Percentiles rank a stretch among this genome's conserved stretches.
Evolutionary conservation across 1,140 invertebrate species (phyloP).

Genomic region (Zaprionus africanus): DNA sequence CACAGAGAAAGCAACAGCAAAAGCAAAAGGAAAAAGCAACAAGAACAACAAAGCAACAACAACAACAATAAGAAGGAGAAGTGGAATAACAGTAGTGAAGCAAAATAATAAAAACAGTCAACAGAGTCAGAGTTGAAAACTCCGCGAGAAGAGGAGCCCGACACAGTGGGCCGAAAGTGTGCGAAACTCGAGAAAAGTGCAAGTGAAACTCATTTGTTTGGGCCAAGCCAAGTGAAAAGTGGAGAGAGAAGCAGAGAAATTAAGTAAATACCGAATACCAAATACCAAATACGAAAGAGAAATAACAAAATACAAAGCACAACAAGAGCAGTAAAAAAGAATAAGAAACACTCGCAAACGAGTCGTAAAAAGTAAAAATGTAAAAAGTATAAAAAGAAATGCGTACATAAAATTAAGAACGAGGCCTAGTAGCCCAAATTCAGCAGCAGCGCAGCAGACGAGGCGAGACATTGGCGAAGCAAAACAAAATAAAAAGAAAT

Average conservation of each 20-base stretch:
- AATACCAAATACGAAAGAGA: not conserved
- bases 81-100: not conserved
- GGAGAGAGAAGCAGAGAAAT: constrained; percentile 7
- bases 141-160: constrained; percentile 8
- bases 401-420: constrained; percentile 72
- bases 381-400: constrained; percentile 7
- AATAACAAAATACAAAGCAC: constrained; percentile 19
- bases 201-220: constrained; percentile 39
- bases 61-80: constrained; percentile 28
- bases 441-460: constrained; percentile 25
- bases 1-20: constrained; percentile 28
- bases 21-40: constrained; percentile 28
- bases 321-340: constrained; percentile 19
- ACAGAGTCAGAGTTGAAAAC: constrained; percentile 27
- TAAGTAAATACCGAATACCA: constrained; percentile 8
- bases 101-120: constrained; percentile 20
- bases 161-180: constrained; percentile 21
- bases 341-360: constrained; percentile 9
- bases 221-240: constrained; percentile 35
- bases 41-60: constrained; percentile 35
- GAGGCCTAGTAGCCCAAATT: constrained; percentile 80
- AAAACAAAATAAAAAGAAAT: constrained; percentile 39
- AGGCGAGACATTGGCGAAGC: constrained; percentile 52
- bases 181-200: constrained; percentile 46
- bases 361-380: not conserved